Percentiles rank a stretch among this genome's conserved stretches.
phyloP scores from a whole-genome alignment of 64 coral and sea anemone species.

The Stichodactyla mertensii region DNA sequence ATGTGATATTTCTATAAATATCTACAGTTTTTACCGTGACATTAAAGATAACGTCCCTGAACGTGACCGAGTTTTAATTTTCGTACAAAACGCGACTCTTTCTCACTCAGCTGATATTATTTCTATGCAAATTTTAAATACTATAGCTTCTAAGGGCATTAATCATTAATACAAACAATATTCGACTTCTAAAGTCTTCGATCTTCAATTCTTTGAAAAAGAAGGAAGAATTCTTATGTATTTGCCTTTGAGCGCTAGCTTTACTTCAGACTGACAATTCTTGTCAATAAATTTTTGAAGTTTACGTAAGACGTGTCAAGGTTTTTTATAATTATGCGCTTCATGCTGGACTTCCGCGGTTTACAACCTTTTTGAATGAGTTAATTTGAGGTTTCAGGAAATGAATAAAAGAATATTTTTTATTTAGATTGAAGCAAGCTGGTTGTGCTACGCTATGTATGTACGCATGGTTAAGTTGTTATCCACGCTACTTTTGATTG shows the following conservation, averaged over 20 bases:
- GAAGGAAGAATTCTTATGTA: not conserved
- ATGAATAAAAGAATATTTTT: not conserved
- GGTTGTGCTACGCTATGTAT: not conserved
- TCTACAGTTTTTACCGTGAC: no score
- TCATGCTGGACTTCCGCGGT: not conserved
- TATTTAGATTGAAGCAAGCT: slow-evolving; percentile 5
- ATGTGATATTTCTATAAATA: no score
- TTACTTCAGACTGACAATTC: not conserved
- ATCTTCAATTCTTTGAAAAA: not conserved
- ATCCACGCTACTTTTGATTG: not conserved
- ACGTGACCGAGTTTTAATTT: no score
- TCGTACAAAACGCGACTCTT: no score
- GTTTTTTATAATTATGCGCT: not conserved
- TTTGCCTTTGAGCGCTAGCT: not conserved
- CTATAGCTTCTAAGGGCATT: not conserved
- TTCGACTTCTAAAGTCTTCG: not conserved
- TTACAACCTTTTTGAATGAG: not conserved
- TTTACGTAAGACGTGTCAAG: not conserved
- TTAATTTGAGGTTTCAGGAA: not conserved
- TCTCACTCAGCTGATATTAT: not conserved
- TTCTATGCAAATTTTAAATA: not conserved
- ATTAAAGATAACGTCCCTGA: no score
- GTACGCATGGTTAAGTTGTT: not conserved
- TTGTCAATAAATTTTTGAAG: no score
- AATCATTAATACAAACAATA: not conserved